Evolutionary conservation across 1,140 invertebrate genomes (phyloP), one percentile per base, ranked within the genome.

Genomic region (Lepidostoma basale): DNA sequence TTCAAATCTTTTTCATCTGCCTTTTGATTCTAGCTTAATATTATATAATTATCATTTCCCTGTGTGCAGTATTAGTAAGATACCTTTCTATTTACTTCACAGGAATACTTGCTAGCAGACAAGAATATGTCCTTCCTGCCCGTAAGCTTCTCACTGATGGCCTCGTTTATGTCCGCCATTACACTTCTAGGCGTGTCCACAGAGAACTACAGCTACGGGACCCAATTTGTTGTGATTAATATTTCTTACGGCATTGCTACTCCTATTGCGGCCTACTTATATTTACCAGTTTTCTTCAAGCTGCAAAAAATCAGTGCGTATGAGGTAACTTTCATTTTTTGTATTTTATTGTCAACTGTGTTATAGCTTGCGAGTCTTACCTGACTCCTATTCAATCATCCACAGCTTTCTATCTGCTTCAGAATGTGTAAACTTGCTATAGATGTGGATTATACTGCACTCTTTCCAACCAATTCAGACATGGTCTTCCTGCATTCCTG

Each of bases 121-220:
- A 84, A 87, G 65, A 90, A 89, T 23, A 93, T 95, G 90, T 82
- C 86, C 3, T 83, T 94, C 54, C 75, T 85, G 0, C 93, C 94
- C 0, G 93, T 96, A 0, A 90, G 90, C 1, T 90, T 96, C 64
- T 94, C 92, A 12, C 78, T 97, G 0, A 94, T 96, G 89, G 93
- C 95, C 6, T 96, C 93, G 39, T 97, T 98, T 75, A 96, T 98
- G 92, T 97, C 95, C 0, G 94, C 95, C 9, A 89, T 97, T 16
- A 95, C 95, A 0, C 79, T 98, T n/a, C 81, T 98, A 18, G 96
- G 96, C 9, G 89, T 95, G 0, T 92, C 92, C 0, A 87, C 90
- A 52, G 94, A 96, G 79, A 95, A 90, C 79, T 96, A 96, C 76
- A 88, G 85, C 66, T 91, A 86, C 78, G 93, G 94, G 25, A 91